A percentile compares a stretch with the other conserved stretches of the same genome.
phyloP scores from a whole-genome alignment of 2,797 vertebrate genomes.

The Eutrigla gurnardus region DNA sequence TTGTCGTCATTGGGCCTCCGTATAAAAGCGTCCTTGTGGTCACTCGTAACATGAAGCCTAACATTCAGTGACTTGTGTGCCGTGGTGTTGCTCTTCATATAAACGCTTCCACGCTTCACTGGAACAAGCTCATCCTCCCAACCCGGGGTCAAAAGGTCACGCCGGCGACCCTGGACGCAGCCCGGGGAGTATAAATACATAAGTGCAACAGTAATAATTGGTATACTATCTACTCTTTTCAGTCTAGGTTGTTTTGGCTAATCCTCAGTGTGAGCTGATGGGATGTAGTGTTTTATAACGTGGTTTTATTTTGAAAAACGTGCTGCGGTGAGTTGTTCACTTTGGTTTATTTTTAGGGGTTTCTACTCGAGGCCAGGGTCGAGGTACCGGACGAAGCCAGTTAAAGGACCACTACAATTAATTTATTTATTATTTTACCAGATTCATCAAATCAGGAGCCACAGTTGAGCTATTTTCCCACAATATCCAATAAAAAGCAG shows the following conservation, averaged over 20 bases:
- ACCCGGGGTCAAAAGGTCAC: conserved; percentile 52
- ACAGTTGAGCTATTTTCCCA: conserved; percentile 12
- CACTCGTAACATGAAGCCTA: conserved; percentile 28
- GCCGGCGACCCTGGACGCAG: conserved; percentile 23
- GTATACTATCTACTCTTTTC: conserved; percentile 64
- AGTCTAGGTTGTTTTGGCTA: conserved; percentile 62
- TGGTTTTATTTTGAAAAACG: conserved; percentile 58
- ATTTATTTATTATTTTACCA: too few relatives aligned
- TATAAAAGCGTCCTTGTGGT: conserved; percentile 10
- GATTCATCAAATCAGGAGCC: neutral
- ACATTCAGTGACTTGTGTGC: conserved; percentile 67
- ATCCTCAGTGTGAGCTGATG: conserved; percentile 61
- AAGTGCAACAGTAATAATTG: conserved; percentile 61
- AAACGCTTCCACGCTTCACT: conserved; percentile 52
- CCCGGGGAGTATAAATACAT: conserved; percentile 64
- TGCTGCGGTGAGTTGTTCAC: conserved; percentile 73
- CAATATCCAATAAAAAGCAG: neutral
- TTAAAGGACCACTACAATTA: too few relatives aligned
- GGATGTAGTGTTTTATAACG: conserved; percentile 73
- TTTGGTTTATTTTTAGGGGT: conserved; percentile 61
- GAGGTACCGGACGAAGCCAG: conserved; percentile 27
- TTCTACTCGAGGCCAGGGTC: conserved; percentile 37
- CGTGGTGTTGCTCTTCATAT: conserved; percentile 57
- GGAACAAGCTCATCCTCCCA: conserved; percentile 33
- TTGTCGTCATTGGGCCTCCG: conserved; percentile 36